Base-by-base conservation (phyloP, 2,113 vertebrate genomes). In the Murina feae region DNA sequence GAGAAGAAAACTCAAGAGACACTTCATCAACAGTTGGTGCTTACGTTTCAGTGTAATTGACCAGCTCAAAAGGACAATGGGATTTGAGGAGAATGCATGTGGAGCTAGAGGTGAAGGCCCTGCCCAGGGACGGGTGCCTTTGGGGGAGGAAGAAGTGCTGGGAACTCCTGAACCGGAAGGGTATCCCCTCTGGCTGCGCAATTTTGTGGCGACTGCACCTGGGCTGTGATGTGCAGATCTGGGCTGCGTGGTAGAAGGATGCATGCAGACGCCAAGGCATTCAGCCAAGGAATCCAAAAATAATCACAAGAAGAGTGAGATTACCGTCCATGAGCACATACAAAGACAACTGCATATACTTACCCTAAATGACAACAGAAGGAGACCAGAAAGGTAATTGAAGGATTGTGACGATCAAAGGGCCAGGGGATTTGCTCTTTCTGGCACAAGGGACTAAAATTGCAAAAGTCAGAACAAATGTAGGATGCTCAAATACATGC, bases 331-430 rank as follows among this genome's bases (percentile, higher is more conserved):
- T 3, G 49, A 81, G 65, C 76, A 89, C 68, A 91, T 65, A 68
- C 79, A 74, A 89, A 92, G 93, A 53, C 53, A 1, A 76, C 78
- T 66, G 21, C 35, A 65, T 12, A 30, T 39, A 49, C 91, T 95
- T 96, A 63, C 53, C 37, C 55, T 96, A 87, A 95, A 66, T 60
- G 90, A 53, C 71, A 90, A 69, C 68, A 86, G 87, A 93, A 97
- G 93, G 94, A 72, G 85, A 78, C 47, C 72, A 74, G 82, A 49
- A 80, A 89, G 89, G 75, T 92, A 92, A 97, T 17, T 86, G 95
- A 79, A 96, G 88, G 63, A n/a, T 65, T 37, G 6, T 13, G 18
- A 68, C 86, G 91, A 93, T 92, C 90, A 96, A 97, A 96, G 78
- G 35, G 37, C 53, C 79, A 8, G 23, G 87, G 93, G 92, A 85